Percentiles rank a stretch among this genome's conserved stretches.
Conservation (phyloP, 64 coral and sea anemone species). For the Pachyseris speciosa region DNA sequence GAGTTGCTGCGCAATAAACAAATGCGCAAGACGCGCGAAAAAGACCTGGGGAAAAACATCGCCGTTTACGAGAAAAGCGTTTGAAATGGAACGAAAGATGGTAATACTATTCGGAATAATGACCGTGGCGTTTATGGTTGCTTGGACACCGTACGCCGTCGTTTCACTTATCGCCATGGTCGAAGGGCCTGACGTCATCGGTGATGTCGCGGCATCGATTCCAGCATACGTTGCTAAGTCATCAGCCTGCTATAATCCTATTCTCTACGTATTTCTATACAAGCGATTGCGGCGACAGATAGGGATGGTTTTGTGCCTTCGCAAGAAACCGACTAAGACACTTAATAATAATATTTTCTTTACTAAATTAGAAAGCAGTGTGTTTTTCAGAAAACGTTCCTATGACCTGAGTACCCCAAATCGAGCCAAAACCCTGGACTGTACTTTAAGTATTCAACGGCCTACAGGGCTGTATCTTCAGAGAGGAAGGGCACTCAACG, state of each 20-base stretch:
- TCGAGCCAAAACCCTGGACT: too few relatives aligned
- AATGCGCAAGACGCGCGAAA: slow-evolving; percentile 36
- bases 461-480: too few relatives aligned
- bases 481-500: too few relatives aligned
- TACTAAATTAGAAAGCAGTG: too few relatives aligned
- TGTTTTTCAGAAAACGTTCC: too few relatives aligned
- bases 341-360: too few relatives aligned
- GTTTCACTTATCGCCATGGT: slow-evolving; percentile 36
- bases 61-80: slow-evolving; percentile 23
- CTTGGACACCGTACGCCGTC: slow-evolving; percentile 45
- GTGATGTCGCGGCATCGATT: slow-evolving; percentile 6
- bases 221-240: slow-evolving; percentile 66
- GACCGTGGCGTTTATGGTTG: slow-evolving; percentile 46
- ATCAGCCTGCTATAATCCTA: slow-evolving; percentile 42
- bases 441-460: too few relatives aligned
- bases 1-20: not conserved
- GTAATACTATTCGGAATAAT: slow-evolving; percentile 1
- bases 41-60: slow-evolving; percentile 28
- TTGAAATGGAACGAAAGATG: slow-evolving; percentile 41
- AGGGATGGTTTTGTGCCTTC: too few relatives aligned
- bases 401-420: too few relatives aligned
- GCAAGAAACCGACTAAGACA: too few relatives aligned
- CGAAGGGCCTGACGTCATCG: slow-evolving; percentile 2
- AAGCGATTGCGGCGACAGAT: slow-evolving; percentile 9
- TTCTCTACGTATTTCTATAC: slow-evolving; percentile 51